Evolutionary conservation across 1,140 invertebrate species (phyloP), one percentile per base, ranked within the genome.

Genomic region (Rhopalosiphum padi): DNA sequence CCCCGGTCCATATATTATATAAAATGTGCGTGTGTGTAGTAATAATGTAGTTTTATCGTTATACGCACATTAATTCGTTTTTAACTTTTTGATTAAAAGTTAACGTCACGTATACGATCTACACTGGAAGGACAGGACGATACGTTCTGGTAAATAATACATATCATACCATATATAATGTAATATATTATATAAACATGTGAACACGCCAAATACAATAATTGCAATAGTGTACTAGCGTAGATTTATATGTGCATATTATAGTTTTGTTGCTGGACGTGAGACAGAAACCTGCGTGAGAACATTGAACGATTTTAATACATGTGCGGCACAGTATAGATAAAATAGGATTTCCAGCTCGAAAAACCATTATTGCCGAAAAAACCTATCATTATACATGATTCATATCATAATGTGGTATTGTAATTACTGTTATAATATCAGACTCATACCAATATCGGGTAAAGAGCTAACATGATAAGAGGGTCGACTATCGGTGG

Each of bases 71-170:
- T 88, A 88, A 88, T 88, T 88, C 87, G 87, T 51, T 88, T 88
- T 88, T 88, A 88, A 88, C 87, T 88, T 88, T 88, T 88, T 88
- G 46, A 88, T 88, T 88, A 88, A 88, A 88, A 88, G 87, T 51
- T 88, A 88, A 88, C 30, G 87, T 88, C 46, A 35, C 46, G 41
- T 85, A 85, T 85, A 43, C n/a, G 37, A 41, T 41, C 21, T 37
- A 41, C 60, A 30, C 60, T 60, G 15, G 30, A 11, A 77, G 60
- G 15, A 77, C 30, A 21, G 60, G 1, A 35, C 60, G 37, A 37
- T 37, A 22, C 35, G 21, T 83, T 37, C 37, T 37, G 35, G 22
- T 83, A 83, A 37, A 83, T 83, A 83, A 83, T 41, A 83, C 60
- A n/a, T 77, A n/a, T 77, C 15, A 77, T 35, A 77, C n/a, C 60